phyloP scores from a whole-genome alignment of 2,797 vertebrate genomes.

The Lophura swinhoii region DNA sequence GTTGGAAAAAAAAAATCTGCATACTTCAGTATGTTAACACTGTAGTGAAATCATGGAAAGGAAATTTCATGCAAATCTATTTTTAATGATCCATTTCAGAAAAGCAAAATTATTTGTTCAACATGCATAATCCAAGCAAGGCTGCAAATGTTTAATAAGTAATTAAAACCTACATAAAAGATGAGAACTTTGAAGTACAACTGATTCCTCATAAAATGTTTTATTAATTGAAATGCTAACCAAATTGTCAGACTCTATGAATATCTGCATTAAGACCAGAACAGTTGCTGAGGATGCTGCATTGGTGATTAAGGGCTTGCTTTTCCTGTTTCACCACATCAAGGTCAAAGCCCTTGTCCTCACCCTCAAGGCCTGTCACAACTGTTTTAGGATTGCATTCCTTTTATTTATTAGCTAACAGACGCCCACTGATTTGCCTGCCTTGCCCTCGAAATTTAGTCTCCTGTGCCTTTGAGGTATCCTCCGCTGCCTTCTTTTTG shows the following conservation, averaged over 20 bases:
- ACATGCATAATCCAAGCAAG: not conserved
- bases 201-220: conserved; percentile 20
- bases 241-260: conserved; percentile 12
- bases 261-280: not conserved
- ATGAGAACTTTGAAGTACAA: conserved; percentile 6
- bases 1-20: not conserved
- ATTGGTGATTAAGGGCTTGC: not conserved
- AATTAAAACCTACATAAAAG: conserved; percentile 34
- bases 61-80: not conserved
- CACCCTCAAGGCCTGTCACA: not conserved
- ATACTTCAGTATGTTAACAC: not conserved
- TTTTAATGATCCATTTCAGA: not conserved
- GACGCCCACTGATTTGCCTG: not conserved
- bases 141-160: conserved; percentile 11
- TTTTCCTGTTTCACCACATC: not conserved
- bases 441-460: not conserved
- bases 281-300: not conserved
- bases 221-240: conserved; percentile 29
- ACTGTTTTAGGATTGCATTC: not conserved
- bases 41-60: not conserved
- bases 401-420: not conserved
- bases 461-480: not conserved
- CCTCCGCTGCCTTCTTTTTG: not conserved
- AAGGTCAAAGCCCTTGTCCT: conserved; percentile 26
- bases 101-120: conserved; percentile 1